A percentile compares a stretch with the other conserved stretches of the same genome.
phyloP scores from a whole-genome alignment of 1,140 invertebrate species.

The Portunus trituberculatus region DNA sequence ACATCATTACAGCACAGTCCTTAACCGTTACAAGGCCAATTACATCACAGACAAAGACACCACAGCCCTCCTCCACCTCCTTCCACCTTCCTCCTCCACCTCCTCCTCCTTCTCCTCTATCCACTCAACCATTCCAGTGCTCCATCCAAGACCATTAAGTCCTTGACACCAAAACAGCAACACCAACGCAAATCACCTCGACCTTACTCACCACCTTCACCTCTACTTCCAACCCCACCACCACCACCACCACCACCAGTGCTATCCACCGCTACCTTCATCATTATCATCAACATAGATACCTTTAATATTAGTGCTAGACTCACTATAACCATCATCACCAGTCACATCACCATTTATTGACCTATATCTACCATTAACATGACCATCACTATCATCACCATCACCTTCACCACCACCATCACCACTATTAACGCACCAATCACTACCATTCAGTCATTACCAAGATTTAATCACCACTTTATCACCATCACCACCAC shows the following conservation, averaged over 20 bases:
- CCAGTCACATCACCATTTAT: neutral
- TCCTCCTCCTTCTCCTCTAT: neutral
- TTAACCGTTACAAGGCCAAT: no score
- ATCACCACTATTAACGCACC: neutral
- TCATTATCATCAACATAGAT: neutral
- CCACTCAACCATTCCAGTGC: neutral
- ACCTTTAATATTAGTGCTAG: neutral
- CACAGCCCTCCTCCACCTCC: neutral
- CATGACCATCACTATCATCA: neutral
- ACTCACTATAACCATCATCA: neutral
- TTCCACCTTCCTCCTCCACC: neutral
- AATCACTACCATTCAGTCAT: neutral
- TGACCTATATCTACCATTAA: no score
- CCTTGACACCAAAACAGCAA: neutral
- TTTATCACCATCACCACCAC: no score
- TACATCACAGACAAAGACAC: neutral
- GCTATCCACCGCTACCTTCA: neutral
- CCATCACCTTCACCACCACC: neutral
- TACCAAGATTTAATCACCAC: no score
- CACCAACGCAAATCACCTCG: neutral
- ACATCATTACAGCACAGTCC: neutral
- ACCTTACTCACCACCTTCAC: conserved; percentile 11
- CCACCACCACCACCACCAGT: neutral
- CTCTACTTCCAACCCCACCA: neutral
- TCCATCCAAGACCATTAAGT: neutral